Conservation (phyloP, 2,113 vertebrate species). For the Heterochromis multidens region DNA sequence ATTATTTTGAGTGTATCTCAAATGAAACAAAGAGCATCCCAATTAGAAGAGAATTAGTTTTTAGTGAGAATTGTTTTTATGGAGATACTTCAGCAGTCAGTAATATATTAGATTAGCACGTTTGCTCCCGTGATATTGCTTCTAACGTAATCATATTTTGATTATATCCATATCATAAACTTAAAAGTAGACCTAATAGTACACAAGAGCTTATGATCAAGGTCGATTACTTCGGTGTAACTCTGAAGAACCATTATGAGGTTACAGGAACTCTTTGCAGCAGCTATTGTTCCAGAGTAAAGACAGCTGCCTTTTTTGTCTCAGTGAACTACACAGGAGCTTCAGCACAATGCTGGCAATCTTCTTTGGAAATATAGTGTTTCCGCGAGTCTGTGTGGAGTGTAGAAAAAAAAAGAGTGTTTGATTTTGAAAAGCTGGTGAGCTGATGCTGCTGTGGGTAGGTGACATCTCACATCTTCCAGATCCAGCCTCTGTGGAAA, state of each 20-base stretch:
- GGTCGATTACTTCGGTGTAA: slow-evolving; percentile 42
- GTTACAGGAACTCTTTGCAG: slow-evolving; percentile 29
- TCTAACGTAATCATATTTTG: slow-evolving; percentile 25
- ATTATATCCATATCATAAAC: slow-evolving; percentile 43
- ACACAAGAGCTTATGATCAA: slow-evolving; percentile 54
- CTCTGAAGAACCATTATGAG: slow-evolving; percentile 28
- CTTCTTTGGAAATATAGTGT: slow-evolving; percentile 39
- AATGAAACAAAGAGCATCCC: slow-evolving; percentile 24
- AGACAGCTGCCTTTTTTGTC: slow-evolving; percentile 65
- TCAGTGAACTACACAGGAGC: slow-evolving; percentile 38
- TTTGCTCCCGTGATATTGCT: slow-evolving; percentile 24
- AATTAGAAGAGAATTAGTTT: slow-evolving; percentile 26
- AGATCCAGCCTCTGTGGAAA: slow-evolving; percentile 56
- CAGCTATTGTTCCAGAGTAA: slow-evolving; percentile 53
- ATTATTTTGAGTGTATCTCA: slow-evolving; percentile 33
- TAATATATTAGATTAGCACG: slow-evolving; percentile 14
- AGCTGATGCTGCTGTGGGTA: slow-evolving; percentile 32
- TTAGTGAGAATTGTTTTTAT: slow-evolving; percentile 21
- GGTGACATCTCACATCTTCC: slow-evolving; percentile 48
- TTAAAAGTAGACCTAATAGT: slow-evolving; percentile 28
- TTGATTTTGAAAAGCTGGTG: slow-evolving; percentile 57
- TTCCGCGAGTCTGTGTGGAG: slow-evolving; percentile 37
- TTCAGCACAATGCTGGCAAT: slow-evolving; percentile 60
- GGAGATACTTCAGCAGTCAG: slow-evolving; percentile 7
- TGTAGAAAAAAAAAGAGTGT: slow-evolving; percentile 42